Evolutionary conservation across 2,113 vertebrate genomes (phyloP).

Genomic region (Montifringilla adamsi): DNA sequence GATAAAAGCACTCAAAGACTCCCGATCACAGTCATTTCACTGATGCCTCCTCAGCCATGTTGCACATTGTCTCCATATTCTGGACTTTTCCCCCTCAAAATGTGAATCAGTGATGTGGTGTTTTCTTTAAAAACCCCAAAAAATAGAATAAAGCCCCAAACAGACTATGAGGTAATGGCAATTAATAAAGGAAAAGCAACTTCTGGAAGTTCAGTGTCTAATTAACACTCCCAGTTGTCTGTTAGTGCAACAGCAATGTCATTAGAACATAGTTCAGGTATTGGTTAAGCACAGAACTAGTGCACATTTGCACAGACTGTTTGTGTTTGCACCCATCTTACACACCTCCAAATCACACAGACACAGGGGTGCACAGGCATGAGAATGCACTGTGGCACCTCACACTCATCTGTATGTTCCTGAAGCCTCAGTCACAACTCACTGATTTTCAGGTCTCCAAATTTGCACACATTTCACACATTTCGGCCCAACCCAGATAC

Average conservation of each 20-base stretch:
- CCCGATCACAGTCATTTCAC: background rate
- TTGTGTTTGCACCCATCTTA: background rate
- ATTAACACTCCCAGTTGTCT: background rate
- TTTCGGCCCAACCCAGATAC: background rate
- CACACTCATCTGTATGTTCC: background rate
- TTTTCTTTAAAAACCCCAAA: background rate
- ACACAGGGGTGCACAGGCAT: background rate
- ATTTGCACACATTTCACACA: accelerated
- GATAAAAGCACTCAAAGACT: background rate
- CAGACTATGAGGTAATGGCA: background rate
- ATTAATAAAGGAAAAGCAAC: background rate
- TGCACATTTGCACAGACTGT: background rate
- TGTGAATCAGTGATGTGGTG: accelerated
- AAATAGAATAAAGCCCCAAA: background rate
- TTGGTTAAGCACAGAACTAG: background rate
- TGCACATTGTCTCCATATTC: accelerated
- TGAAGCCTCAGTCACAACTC: background rate
- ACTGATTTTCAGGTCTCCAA: background rate
- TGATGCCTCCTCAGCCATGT: background rate
- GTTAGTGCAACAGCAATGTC: background rate
- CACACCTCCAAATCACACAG: background rate
- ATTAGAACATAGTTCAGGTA: background rate
- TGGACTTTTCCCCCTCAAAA: background rate
- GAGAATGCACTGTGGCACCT: background rate
- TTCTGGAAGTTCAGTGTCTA: background rate